Conservation (phyloP, 2,797 vertebrate species). For the Pelochelys cantorii region DNA sequence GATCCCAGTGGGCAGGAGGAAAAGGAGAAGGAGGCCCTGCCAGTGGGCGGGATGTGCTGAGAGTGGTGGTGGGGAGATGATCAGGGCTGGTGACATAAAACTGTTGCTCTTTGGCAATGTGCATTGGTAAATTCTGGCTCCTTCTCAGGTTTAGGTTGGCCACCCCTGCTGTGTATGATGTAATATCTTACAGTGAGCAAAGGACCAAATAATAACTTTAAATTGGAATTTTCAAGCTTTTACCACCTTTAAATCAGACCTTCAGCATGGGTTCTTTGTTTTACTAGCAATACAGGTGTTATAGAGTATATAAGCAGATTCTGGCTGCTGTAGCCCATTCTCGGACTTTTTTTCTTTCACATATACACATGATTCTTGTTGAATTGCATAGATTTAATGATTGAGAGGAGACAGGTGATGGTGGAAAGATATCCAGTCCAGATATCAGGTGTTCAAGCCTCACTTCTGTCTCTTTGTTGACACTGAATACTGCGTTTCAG, state of each 20-base stretch:
- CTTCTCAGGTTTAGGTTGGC: no score
- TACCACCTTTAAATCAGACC: constrained; percentile 1
- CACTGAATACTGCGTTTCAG: constrained; percentile 30
- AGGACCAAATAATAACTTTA: constrained; percentile 36
- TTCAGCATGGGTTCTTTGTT: constrained; percentile 23
- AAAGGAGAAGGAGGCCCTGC: no score
- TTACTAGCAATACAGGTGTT: background rate
- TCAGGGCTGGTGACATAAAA: no score
- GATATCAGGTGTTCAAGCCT: background rate
- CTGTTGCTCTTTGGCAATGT: no score
- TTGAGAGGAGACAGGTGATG: background rate
- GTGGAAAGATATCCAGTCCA: accelerated
- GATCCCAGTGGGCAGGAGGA: no score
- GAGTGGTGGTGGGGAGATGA: no score
- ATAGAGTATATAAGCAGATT: background rate
- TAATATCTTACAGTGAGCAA: constrained; percentile 32
- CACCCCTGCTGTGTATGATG: background rate
- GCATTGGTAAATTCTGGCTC: no score
- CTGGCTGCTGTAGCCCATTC: constrained; percentile 14
- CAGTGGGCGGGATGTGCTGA: no score
- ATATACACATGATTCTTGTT: background rate
- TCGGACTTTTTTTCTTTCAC: background rate
- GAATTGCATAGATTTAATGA: background rate
- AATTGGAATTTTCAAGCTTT: constrained; percentile 54
- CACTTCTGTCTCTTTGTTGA: background rate